These are phyloP conservation scores for Phalacrocorax brasilianus DNA, from an alignment of 2,113 vertebrate genomes.

Conservation along the genomic window DNA sequence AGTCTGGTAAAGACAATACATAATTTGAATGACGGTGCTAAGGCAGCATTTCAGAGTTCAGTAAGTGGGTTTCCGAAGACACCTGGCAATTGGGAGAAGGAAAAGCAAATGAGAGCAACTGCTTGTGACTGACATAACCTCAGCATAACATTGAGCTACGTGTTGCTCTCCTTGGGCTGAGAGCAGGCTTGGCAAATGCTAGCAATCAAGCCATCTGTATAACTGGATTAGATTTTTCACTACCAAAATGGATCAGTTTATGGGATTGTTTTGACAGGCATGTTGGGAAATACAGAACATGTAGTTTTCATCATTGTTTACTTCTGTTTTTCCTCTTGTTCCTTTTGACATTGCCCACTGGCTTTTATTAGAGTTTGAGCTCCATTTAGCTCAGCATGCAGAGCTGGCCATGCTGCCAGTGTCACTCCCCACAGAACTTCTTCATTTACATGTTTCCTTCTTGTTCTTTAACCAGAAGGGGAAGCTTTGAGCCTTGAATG, in stretches of 20 bases:
- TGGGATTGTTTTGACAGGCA: conserved; percentile 36
- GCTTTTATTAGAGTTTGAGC: neutral
- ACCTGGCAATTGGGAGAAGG: neutral
- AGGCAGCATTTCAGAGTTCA: neutral
- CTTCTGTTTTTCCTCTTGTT: conserved; percentile 27
- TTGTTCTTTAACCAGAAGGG: conserved; percentile 11
- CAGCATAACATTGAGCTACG: neutral
- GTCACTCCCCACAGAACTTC: neutral
- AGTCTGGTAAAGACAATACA: conserved; percentile 20
- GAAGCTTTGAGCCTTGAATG: neutral
- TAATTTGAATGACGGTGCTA: neutral
- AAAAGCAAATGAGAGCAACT: conserved; percentile 30
- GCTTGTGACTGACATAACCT: conserved; percentile 29
- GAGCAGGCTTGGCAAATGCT: neutral
- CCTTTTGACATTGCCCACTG: conserved; percentile 28
- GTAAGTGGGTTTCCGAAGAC: conserved; percentile 13
- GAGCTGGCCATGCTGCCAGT: neutral
- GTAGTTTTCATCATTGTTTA: conserved; percentile 29
- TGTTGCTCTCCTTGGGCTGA: conserved; percentile 27
- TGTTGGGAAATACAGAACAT: conserved; percentile 50
- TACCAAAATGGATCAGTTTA: conserved; percentile 35
- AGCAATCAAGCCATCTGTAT: conserved; percentile 38
- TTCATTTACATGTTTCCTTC: conserved; percentile 28
- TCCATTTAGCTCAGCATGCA: conserved; percentile 20
- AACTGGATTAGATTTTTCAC: conserved; percentile 9